Percentiles rank a stretch among this genome's conserved stretches.
Conservation (phyloP, 2,888 invertebrate genomes). For the Dasysyrphus albostriatus region DNA sequence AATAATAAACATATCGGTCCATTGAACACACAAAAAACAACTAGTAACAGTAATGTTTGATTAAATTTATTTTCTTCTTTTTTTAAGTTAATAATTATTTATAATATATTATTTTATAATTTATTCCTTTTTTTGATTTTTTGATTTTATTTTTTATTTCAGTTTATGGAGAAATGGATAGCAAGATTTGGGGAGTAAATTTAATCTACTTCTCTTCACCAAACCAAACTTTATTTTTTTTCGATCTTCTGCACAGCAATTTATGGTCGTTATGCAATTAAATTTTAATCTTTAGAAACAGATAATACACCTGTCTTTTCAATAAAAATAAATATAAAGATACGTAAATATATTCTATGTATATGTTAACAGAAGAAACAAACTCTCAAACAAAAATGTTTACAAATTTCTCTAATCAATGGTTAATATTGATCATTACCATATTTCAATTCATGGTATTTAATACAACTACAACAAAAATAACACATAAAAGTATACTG, state of each 20-base stretch:
- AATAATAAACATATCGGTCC: conserved; percentile 9
- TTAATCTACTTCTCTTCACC: conserved; percentile 40
- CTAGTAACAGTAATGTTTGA: background rate
- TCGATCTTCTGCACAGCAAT: conserved; percentile 62
- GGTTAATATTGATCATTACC: conserved; percentile 1
- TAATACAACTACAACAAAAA: background rate
- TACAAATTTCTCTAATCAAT: conserved; percentile 15
- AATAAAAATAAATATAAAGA: background rate
- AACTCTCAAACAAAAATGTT: background rate
- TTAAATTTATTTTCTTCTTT: background rate
- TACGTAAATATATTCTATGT: background rate
- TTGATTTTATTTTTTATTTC: conserved; percentile 54
- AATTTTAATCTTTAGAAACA: conserved; percentile 8
- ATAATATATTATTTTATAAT: conserved; percentile 1
- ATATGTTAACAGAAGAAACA: conserved; percentile 1
- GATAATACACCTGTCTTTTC: conserved; percentile 2
- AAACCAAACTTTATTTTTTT: conserved; percentile 8
- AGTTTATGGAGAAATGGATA: conserved; percentile 72
- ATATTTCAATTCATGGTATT: background rate
- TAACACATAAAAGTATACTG: conserved; percentile 59
- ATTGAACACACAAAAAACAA: conserved; percentile 16
- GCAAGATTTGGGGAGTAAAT: conserved; percentile 61
- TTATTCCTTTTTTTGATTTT: conserved; percentile 21
- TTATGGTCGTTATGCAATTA: conserved; percentile 46
- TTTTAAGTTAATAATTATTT: conserved; percentile 14